Evolutionary conservation across 1,140 invertebrate genomes (phyloP).

Genomic region (Drosophila parabipectinata): DNA sequence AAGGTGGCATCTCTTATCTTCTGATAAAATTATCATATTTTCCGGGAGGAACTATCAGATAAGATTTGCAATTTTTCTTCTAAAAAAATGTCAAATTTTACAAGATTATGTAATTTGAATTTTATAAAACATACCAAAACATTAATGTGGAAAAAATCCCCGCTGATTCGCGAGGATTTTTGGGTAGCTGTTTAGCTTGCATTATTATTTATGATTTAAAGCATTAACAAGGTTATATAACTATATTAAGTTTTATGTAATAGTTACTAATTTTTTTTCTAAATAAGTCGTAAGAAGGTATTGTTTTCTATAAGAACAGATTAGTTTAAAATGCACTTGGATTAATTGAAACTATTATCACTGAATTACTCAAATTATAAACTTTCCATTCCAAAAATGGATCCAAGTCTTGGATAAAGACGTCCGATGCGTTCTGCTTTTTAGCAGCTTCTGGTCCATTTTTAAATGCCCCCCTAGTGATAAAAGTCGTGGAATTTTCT

Average conservation of each 20-base stretch:
- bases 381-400: background rate
- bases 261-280: too few relatives aligned
- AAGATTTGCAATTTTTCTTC: background rate
- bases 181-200: slow-evolving; percentile 53
- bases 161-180: slow-evolving; percentile 66
- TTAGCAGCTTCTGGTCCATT: slow-evolving; percentile 25
- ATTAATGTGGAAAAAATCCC: slow-evolving; percentile 62
- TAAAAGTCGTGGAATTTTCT: slow-evolving; percentile 35
- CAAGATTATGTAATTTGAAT: background rate
- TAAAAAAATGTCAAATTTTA: background rate
- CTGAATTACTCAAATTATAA: background rate
- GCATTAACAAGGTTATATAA: background rate
- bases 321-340: background rate
- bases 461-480: slow-evolving; percentile 24
- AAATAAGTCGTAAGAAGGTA: too few relatives aligned
- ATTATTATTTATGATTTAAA: slow-evolving; percentile 10
- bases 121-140: slow-evolving; percentile 54
- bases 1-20: slow-evolving; percentile 1
- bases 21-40: slow-evolving; percentile 2
- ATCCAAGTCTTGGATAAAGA: slow-evolving; percentile 5
- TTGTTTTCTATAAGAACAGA: background rate
- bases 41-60: background rate
- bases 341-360: background rate
- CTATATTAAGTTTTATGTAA: too few relatives aligned
- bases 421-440: slow-evolving; percentile 21